Conservation (phyloP, 2,888 invertebrate genomes). For the Eilema griseolum region DNA sequence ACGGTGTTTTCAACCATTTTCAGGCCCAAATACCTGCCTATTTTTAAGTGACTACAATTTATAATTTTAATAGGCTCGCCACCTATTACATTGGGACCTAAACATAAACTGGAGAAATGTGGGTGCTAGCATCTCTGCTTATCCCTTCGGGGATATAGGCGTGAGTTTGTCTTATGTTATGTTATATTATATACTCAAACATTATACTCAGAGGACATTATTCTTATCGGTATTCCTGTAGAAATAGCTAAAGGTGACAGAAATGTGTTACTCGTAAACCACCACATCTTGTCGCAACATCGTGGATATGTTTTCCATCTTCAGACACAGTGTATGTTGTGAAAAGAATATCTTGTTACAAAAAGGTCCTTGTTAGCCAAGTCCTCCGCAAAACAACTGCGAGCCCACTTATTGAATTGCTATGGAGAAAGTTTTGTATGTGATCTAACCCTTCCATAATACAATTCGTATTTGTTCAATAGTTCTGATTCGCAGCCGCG, state of each 20-base stretch:
- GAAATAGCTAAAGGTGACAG: neutral
- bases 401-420: slow-evolving; percentile 33
- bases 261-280: neutral
- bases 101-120: too few relatives aligned
- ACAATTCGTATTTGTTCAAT: slow-evolving; percentile 33
- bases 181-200: too few relatives aligned
- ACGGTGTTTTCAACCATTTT: too few relatives aligned
- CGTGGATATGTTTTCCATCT: neutral
- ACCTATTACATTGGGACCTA: too few relatives aligned
- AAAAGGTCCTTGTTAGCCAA: slow-evolving; percentile 21
- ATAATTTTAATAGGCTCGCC: too few relatives aligned
- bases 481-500: slow-evolving; percentile 29
- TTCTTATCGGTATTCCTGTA: neutral
- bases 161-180: too few relatives aligned
- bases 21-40: too few relatives aligned
- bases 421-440: slow-evolving; percentile 29
- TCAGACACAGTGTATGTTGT: slow-evolving; percentile 16
- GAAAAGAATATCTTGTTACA: slow-evolving; percentile 23
- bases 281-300: neutral
- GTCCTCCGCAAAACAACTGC: slow-evolving; percentile 26
- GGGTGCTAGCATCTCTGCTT: too few relatives aligned
- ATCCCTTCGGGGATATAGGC: too few relatives aligned
- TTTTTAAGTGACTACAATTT: too few relatives aligned
- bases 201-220: too few relatives aligned
- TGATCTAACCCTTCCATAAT: slow-evolving; percentile 26